phyloP scores from a whole-genome alignment of 2,113 vertebrate species.

The Nothobranchius kuhntae region DNA sequence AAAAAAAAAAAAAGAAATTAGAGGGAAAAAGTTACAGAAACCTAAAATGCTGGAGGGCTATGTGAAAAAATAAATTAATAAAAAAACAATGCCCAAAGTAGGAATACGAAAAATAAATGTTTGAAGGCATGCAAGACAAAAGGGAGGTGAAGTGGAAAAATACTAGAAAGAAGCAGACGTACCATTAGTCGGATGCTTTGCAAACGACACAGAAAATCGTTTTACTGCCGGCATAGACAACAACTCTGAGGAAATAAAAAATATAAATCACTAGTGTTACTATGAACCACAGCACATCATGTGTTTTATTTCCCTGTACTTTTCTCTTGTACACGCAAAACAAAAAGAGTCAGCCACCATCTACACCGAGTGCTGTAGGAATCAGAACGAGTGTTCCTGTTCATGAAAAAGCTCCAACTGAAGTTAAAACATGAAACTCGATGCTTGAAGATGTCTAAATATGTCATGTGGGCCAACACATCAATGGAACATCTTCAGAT shows the following conservation, averaged over 20 bases:
- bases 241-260: conserved; percentile 99
- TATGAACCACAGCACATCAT: conserved; percentile 68
- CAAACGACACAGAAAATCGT: conserved; percentile 99
- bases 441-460: conserved; percentile 33
- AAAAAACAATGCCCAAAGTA: conserved; percentile 34
- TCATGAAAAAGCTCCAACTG: conserved; percentile 10
- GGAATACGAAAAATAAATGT: conserved; percentile 59
- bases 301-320: conserved; percentile 35
- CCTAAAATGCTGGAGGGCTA: conserved; percentile 63
- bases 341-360: neutral
- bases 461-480: conserved; percentile 12
- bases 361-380: neutral
- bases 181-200: conserved; percentile 99
- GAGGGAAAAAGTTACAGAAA: conserved; percentile 38
- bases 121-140: conserved; percentile 84
- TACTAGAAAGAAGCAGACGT: conserved; percentile 96
- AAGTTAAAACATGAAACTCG: conserved; percentile 4
- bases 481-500: conserved; percentile 34
- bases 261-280: conserved; percentile 87
- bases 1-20: conserved; percentile 24
- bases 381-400: neutral
- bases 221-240: conserved; percentile 99
- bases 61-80: conserved; percentile 30
- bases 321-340: conserved; percentile 23
- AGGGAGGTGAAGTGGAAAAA: conserved; percentile 79